Conservation (phyloP, 1,140 invertebrate genomes). For the Drosophila fuyamai region DNA sequence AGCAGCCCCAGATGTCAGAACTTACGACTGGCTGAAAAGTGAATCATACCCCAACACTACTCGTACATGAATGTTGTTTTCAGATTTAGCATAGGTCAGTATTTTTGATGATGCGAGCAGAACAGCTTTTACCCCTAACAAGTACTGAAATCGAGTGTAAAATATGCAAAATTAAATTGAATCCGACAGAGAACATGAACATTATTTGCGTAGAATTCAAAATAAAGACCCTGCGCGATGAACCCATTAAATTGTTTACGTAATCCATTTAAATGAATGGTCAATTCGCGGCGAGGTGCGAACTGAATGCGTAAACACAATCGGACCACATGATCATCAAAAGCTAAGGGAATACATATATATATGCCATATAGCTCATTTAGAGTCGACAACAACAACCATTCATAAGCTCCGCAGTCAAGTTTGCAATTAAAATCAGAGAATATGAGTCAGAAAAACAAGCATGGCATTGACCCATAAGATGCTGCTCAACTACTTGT, state of each 20-base stretch:
- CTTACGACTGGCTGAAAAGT: not conserved
- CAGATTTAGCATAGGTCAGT: constrained; percentile 45
- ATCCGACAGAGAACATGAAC: constrained; percentile 36
- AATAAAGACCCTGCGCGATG: constrained; percentile 37
- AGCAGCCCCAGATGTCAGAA: constrained; percentile 12
- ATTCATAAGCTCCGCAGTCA: constrained; percentile 15
- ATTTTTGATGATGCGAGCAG: constrained; percentile 23
- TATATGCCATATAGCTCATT: constrained; percentile 5
- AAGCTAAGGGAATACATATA: constrained; percentile 11
- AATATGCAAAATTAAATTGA: constrained; percentile 46
- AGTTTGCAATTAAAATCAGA: constrained; percentile 37
- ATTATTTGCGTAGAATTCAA: constrained; percentile 36
- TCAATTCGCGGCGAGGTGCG: constrained; percentile 42
- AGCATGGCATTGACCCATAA: constrained; percentile 48
- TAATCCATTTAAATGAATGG: constrained; percentile 44
- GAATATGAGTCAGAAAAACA: constrained; percentile 23
- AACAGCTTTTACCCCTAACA: constrained; percentile 2
- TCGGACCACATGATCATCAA: constrained; percentile 31
- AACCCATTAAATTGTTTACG: constrained; percentile 55
- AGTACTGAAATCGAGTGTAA: constrained; percentile 14
- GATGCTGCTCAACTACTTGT: constrained; percentile 3
- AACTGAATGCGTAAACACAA: constrained; percentile 51
- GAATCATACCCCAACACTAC: constrained; percentile 16
- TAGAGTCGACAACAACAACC: constrained; percentile 8
- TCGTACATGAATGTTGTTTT: not conserved